These are phyloP conservation scores for Stramonita haemastoma DNA, from an alignment of 2,888 invertebrate species.

Conservation along the genomic window DNA sequence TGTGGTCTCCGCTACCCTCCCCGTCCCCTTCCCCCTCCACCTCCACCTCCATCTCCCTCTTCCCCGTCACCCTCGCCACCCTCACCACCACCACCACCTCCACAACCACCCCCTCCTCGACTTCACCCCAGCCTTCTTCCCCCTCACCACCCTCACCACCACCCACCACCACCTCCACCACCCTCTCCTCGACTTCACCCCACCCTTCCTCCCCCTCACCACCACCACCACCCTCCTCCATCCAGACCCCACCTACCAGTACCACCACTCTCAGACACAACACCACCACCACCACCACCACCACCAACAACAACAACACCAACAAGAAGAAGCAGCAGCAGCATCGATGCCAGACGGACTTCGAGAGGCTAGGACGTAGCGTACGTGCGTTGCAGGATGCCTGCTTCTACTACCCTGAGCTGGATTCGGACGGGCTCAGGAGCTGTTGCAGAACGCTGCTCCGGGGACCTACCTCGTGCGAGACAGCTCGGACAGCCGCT, in stretches of 20 bases:
- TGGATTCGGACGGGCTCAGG: slow-evolving; percentile 85
- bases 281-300: too few relatives aligned
- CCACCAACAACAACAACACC: too few relatives aligned
- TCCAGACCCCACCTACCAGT: too few relatives aligned
- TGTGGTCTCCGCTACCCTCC: background rate
- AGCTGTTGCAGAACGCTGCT: slow-evolving; percentile 82
- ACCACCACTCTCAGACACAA: too few relatives aligned
- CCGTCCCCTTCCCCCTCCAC: background rate
- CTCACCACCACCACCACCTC: background rate
- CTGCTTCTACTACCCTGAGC: slow-evolving; percentile 83
- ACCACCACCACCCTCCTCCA: background rate
- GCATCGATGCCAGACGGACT: slow-evolving; percentile 39
- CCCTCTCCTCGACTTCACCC: too few relatives aligned
- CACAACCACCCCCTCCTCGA: background rate
- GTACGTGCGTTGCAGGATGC: slow-evolving; percentile 32
- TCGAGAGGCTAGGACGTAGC: slow-evolving; percentile 44
- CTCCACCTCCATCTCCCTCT: too few relatives aligned
- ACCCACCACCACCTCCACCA: background rate
- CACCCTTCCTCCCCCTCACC: background rate
- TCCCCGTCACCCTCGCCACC: background rate
- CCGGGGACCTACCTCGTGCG: slow-evolving; percentile 89
- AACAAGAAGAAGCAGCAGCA: too few relatives aligned
- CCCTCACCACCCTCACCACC: background rate
- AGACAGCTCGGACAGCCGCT: slow-evolving; percentile 88
- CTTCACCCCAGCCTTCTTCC: background rate